phyloP scores from a whole-genome alignment of 2,113 vertebrate genomes.

The Neolamprologus longior region DNA sequence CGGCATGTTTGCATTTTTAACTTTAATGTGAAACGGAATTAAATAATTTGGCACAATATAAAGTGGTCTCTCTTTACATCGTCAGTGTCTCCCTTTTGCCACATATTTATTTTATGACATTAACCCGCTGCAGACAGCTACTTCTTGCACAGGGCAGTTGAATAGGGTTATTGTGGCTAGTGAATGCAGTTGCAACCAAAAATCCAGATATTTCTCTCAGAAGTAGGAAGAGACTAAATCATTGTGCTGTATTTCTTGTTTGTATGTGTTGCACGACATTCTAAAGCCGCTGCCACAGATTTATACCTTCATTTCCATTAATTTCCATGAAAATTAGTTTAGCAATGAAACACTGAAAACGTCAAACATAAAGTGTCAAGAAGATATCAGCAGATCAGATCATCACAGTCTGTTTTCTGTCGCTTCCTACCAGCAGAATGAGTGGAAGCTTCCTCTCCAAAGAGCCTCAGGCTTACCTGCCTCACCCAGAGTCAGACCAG shows the following conservation, averaged over 20 bases:
- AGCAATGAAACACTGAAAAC: neutral
- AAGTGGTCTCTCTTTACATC: neutral
- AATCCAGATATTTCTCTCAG: neutral
- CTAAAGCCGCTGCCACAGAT: neutral
- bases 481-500: slow-evolving; percentile 1
- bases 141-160: neutral
- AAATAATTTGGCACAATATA: neutral
- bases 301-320: neutral
- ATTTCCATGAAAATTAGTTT: neutral
- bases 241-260: neutral
- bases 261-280: neutral
- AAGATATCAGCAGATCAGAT: neutral
- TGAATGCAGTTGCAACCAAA: neutral
- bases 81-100: neutral
- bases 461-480: slow-evolving; percentile 10
- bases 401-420: neutral
- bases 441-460: slow-evolving; percentile 4
- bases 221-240: neutral
- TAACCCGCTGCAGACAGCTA: neutral
- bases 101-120: neutral
- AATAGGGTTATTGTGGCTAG: neutral
- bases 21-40: neutral
- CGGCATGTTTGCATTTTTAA: neutral
- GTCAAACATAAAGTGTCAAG: neutral
- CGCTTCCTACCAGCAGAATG: neutral